Percentiles rank a stretch among this genome's conserved stretches.
phyloP scores from a whole-genome alignment of 2,797 vertebrate species.

The Anolis apletophallus region DNA sequence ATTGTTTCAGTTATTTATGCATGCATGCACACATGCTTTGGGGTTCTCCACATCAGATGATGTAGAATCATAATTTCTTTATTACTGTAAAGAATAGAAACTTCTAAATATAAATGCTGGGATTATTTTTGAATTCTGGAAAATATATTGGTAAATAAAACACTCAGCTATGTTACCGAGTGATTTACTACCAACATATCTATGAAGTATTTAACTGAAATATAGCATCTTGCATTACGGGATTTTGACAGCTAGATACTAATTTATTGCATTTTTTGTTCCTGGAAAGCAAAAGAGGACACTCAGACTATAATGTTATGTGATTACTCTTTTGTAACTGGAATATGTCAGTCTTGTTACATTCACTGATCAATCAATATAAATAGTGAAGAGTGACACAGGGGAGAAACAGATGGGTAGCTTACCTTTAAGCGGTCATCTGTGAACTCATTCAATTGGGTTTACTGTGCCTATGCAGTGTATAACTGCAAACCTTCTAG shows the following conservation, averaged over 20 bases:
- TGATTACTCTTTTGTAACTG: background rate
- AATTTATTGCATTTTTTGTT: background rate
- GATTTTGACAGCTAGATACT: constrained; percentile 10
- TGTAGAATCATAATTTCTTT: background rate
- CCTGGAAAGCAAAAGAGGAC: background rate
- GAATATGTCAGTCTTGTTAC: constrained; percentile 22
- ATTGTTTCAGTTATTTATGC: background rate
- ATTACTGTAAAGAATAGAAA: background rate
- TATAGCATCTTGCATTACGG: background rate
- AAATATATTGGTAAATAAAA: background rate
- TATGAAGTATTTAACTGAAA: background rate
- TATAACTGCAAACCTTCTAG: too few relatives aligned
- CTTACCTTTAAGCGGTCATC: too few relatives aligned
- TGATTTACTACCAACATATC: background rate
- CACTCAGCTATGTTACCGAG: background rate
- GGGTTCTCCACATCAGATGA: background rate
- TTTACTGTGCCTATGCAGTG: too few relatives aligned
- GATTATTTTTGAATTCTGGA: constrained; percentile 7
- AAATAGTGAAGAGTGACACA: background rate
- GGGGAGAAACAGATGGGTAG: background rate
- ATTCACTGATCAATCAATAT: background rate
- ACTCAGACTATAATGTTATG: background rate
- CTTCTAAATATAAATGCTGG: background rate
- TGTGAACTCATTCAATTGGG: too few relatives aligned
- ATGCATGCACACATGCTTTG: background rate